Evolutionary conservation across 2,113 vertebrate species (phyloP).

Genomic region (rat (Rattus norvegicus)): DNA sequence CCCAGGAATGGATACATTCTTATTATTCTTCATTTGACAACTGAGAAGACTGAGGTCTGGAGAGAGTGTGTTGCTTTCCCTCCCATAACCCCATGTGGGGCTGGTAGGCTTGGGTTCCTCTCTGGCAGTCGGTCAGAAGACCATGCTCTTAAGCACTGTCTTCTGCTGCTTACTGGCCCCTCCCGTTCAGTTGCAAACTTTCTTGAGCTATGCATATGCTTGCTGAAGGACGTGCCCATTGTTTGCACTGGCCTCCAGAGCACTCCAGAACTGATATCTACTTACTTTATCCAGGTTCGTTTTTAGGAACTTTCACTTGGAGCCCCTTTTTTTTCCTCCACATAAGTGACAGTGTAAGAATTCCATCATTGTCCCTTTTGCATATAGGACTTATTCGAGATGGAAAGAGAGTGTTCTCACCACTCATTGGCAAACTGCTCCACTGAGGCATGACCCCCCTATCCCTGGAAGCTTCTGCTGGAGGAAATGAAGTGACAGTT

Average conservation of each 20-base stretch:
- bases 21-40: background rate
- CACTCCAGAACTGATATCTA: background rate
- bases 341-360: background rate
- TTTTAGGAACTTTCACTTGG: background rate
- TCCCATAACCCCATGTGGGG: background rate
- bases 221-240: background rate
- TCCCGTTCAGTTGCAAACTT: background rate
- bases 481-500: background rate
- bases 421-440: background rate
- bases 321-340: accelerated
- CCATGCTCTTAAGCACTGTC: background rate
- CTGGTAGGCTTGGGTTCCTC: background rate
- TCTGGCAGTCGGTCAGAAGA: background rate
- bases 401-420: background rate
- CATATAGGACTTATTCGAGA: background rate
- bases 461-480: background rate
- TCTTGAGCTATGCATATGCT: background rate
- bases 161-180: background rate
- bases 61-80: background rate
- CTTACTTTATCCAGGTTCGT: background rate
- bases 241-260: background rate
- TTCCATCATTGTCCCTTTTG: background rate
- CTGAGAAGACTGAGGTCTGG: background rate
- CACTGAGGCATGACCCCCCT: background rate
- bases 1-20: too few relatives aligned